These are phyloP conservation scores for Scaptomyza caliginosa DNA, from an alignment of 2,888 invertebrate genomes.

Conservation along the genomic window DNA sequence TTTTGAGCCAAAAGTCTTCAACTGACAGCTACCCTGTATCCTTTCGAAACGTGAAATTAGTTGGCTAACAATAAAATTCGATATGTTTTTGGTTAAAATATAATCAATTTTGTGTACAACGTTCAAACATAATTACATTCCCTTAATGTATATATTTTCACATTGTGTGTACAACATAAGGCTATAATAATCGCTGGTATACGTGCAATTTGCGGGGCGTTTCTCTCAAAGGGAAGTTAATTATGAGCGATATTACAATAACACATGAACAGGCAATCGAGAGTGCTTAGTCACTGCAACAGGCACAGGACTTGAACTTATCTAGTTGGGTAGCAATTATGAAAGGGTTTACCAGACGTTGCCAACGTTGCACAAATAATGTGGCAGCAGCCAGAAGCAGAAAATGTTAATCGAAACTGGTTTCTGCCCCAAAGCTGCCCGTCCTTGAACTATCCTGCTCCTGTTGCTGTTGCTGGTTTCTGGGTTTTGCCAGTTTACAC, in stretches of 20 bases:
- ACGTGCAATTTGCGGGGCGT: background rate
- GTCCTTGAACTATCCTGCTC: conserved; percentile 60
- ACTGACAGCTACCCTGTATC: too few relatives aligned
- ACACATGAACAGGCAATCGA: conserved; percentile 5
- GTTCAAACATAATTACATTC: background rate
- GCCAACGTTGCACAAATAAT: conserved; percentile 14
- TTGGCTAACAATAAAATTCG: too few relatives aligned
- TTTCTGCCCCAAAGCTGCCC: conserved; percentile 15
- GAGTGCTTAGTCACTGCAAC: conserved; percentile 9
- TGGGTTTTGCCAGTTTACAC: conserved; percentile 35
- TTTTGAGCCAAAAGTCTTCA: too few relatives aligned
- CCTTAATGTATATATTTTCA: background rate
- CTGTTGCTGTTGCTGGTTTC: background rate
- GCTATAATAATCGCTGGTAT: background rate
- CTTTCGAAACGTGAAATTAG: too few relatives aligned
- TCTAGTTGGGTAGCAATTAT: conserved; percentile 39
- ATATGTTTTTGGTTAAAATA: too few relatives aligned
- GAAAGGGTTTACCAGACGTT: conserved; percentile 8
- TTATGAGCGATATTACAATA: background rate
- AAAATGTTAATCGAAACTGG: conserved; percentile 24
- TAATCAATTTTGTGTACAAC: too few relatives aligned
- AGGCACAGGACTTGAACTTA: conserved; percentile 26
- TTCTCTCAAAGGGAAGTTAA: background rate
- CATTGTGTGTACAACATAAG: background rate
- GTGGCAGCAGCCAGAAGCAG: conserved; percentile 7